phyloP scores from a whole-genome alignment of 2,888 invertebrate genomes.

The Phania funesta region DNA sequence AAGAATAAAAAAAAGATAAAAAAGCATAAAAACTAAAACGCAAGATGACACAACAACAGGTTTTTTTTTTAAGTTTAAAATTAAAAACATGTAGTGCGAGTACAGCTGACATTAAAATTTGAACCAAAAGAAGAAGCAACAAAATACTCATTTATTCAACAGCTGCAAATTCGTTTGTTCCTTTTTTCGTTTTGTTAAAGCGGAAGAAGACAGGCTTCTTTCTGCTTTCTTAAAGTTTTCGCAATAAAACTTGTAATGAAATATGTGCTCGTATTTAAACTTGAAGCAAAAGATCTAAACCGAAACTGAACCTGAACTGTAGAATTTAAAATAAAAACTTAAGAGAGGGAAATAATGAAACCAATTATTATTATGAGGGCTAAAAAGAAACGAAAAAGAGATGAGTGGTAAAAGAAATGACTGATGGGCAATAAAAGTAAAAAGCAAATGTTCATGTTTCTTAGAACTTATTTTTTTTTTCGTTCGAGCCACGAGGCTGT shows the following conservation, averaged over 20 bases:
- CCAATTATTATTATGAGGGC: neutral
- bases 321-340: neutral
- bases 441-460: neutral
- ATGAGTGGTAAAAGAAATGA: neutral
- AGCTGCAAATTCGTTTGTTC: conserved; percentile 40
- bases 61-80: conserved; percentile 29
- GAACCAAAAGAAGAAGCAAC: no score
- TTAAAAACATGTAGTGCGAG: conserved; percentile 29
- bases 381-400: neutral
- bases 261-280: neutral
- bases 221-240: conserved; percentile 23
- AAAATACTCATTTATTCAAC: conserved; percentile 14
- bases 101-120: conserved; percentile 17
- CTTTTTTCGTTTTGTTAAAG: conserved; percentile 8
- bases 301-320: neutral
- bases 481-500: no score
- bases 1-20: neutral
- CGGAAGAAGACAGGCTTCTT: conserved; percentile 50
- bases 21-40: neutral
- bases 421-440: neutral
- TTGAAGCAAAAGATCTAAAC: neutral
- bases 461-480: neutral
- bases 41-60: conserved; percentile 28
- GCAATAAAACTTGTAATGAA: neutral
- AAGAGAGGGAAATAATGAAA: neutral